These are phyloP conservation scores for Coptodon bakossiorum DNA, from an alignment of 2,113 vertebrate genomes.

Conservation along the genomic window DNA sequence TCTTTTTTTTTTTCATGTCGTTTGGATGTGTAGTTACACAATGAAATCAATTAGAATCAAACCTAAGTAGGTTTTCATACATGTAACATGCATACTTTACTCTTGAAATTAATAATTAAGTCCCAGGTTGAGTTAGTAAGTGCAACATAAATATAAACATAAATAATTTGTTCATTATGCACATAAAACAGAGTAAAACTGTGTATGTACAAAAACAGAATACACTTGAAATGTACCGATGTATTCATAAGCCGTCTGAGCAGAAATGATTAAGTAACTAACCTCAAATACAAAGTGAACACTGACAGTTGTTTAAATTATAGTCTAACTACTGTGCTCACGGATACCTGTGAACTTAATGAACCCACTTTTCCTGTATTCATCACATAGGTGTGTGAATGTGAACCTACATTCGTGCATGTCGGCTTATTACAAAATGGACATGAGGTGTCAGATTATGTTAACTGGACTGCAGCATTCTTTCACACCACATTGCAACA, in stretches of 20 bases:
- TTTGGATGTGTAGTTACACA: background rate
- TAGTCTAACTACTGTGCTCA: background rate
- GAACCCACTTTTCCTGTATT: conserved; percentile 9
- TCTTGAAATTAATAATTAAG: background rate
- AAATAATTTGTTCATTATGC: background rate
- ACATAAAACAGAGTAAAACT: background rate
- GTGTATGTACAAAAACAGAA: background rate
- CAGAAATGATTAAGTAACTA: background rate
- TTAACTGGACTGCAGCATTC: conserved; percentile 17
- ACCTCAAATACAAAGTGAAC: background rate
- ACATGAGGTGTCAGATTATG: conserved; percentile 37
- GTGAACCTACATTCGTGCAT: background rate
- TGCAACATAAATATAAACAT: background rate
- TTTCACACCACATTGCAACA: conserved; percentile 53
- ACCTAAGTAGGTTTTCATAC: background rate
- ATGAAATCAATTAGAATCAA: background rate
- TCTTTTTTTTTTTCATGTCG: background rate
- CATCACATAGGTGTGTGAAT: conserved; percentile 39
- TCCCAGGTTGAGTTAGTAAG: background rate
- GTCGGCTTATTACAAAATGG: conserved; percentile 8
- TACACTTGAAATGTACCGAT: background rate
- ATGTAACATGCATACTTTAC: background rate
- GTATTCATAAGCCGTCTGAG: background rate
- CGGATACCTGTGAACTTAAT: background rate
- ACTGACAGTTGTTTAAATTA: background rate